Conservation (phyloP, 2,797 vertebrate species). For the Argyrosomus regius region DNA sequence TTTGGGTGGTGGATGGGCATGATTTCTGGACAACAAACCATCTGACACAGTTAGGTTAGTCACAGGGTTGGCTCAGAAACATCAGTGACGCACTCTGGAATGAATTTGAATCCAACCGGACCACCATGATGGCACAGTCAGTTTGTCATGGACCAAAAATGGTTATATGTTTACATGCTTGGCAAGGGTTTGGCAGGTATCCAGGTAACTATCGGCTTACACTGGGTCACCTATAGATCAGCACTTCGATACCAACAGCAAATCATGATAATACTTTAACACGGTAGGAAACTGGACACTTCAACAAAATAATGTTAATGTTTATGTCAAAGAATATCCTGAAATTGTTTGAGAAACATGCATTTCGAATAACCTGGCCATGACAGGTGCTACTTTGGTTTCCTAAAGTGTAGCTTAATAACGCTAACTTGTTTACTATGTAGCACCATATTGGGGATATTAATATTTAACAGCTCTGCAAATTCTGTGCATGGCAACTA, state of each 20-base stretch:
- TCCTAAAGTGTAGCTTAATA: neutral
- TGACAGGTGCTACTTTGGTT: conserved; percentile 1
- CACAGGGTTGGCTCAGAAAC: too few species aligned
- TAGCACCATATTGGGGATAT: neutral
- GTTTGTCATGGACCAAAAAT: neutral
- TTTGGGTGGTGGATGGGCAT: neutral
- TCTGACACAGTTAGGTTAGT: too few species aligned
- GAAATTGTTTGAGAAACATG: neutral
- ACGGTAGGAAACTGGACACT: neutral
- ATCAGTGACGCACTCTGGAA: neutral
- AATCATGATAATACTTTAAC: neutral
- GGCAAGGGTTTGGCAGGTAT: too few species aligned
- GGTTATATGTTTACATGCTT: neutral
- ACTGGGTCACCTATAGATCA: neutral
- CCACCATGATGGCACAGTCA: neutral
- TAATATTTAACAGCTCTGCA: neutral
- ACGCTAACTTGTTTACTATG: neutral
- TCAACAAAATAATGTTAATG: neutral
- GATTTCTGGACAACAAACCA: too few species aligned
- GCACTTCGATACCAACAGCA: neutral
- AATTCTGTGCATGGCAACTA: neutral
- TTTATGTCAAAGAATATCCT: neutral
- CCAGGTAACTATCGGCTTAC: neutral
- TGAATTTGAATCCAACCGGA: neutral
- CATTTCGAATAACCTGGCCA: neutral